Percentiles rank a stretch among this genome's conserved stretches.
These are phyloP conservation scores for Trachelus tabidus DNA, from an alignment of 2,888 invertebrate genomes.

Conservation along the genomic window DNA sequence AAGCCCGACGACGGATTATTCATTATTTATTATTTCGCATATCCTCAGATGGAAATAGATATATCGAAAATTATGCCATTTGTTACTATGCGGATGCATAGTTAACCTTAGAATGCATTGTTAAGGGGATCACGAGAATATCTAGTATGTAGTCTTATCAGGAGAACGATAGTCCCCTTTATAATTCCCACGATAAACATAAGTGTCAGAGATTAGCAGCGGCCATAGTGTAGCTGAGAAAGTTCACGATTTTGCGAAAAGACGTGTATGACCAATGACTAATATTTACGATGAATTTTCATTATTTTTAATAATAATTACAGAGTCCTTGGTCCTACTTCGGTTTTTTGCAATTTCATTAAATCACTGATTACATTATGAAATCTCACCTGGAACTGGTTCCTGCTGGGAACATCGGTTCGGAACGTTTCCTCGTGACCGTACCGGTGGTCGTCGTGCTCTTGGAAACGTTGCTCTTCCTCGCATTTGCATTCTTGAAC, in stretches of 20 bases:
- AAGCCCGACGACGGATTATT: not conserved
- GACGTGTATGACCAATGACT: not conserved
- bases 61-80: not conserved
- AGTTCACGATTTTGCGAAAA: not conserved
- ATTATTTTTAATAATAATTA: not conserved
- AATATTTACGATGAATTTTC: not conserved
- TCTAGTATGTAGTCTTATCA: not conserved
- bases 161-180: not conserved
- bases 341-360: not conserved
- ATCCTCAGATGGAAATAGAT: not conserved
- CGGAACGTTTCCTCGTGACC: conserved; percentile 50
- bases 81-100: not conserved
- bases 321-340: not conserved
- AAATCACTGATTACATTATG: not conserved
- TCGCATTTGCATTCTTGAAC: conserved; percentile 49
- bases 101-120: not conserved
- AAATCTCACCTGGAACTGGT: conserved; percentile 45
- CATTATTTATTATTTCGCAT: not conserved
- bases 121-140: not conserved
- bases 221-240: not conserved
- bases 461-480: conserved; percentile 32
- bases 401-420: conserved; percentile 37
- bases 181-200: not conserved
- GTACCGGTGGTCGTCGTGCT: conserved; percentile 14
- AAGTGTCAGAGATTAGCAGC: not conserved